Percentiles rank a stretch among this genome's conserved stretches.
These are phyloP conservation scores for Sphaerophoria rueppellii DNA, from an alignment of 2,888 invertebrate genomes.

Conservation along the genomic window DNA sequence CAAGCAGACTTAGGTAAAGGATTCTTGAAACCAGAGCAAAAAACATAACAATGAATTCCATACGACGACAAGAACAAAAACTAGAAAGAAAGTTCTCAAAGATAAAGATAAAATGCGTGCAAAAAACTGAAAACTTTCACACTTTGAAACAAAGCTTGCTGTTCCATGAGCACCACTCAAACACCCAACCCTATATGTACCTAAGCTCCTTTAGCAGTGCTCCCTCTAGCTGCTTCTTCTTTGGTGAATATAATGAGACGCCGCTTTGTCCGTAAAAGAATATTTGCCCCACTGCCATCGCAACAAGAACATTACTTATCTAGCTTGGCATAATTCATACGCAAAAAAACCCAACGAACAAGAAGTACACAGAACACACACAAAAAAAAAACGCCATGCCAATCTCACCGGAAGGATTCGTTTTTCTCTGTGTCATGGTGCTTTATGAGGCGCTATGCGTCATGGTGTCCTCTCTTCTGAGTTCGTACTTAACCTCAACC, in stretches of 20 bases:
- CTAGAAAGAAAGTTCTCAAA: neutral
- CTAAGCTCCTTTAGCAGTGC: neutral
- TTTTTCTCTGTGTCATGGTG: constrained; percentile 53
- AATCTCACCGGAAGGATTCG: constrained; percentile 70
- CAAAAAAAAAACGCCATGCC: constrained; percentile 50
- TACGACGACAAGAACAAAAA: constrained; percentile 8
- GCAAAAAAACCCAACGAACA: constrained; percentile 1
- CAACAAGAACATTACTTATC: constrained; percentile 68
- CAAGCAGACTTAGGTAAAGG: constrained; percentile 15
- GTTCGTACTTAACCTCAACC: constrained; percentile 28
- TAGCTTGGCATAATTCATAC: constrained; percentile 63
- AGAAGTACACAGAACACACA: neutral
- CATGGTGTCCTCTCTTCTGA: constrained; percentile 57
- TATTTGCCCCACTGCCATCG: constrained; percentile 20
- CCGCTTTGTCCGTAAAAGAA: constrained; percentile 51
- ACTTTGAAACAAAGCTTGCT: constrained; percentile 37
- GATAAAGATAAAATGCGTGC: constrained; percentile 41
- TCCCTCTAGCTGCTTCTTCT: neutral
- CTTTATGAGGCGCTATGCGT: constrained; percentile 68
- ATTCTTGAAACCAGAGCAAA: neutral
- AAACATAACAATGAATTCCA: constrained; percentile 1
- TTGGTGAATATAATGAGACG: constrained; percentile 24
- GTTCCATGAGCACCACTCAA: constrained; percentile 4
- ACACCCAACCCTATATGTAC: neutral
- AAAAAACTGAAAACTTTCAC: constrained; percentile 41